Base-by-base conservation (phyloP, 2,797 vertebrate species). In the Todus mexicanus region DNA sequence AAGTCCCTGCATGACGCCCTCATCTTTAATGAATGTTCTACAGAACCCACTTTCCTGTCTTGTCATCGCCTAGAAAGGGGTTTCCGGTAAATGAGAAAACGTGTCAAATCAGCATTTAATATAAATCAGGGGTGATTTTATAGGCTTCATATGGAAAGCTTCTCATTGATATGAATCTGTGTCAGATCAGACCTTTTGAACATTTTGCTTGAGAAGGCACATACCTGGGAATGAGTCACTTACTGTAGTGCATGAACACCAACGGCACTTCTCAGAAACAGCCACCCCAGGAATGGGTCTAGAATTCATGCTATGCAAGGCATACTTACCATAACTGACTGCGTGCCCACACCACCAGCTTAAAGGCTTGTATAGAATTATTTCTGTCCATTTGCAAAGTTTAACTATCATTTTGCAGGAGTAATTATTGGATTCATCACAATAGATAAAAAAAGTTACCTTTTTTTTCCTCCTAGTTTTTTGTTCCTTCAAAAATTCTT, bases 241-340 rank as follows among this genome's bases (percentile, higher is more conserved):
- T 38, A 12, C 31, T 3, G 33, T 27, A 40, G 20, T 9, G 47
- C 37, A 26, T 1, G 11, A 72, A 45, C 40, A 40, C 59, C 48
- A 45, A 15, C 1, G 15, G 27, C 31, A 17, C 45, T 31, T 33
- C 42, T 51, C 73, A 42, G 27, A 40, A 71, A 7, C 1, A 35
- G 59, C 9, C 5, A 0, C 21, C n/a, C 40, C 31, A 51, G 43
- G 31, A 74, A 42, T 4, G 0, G 0, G 33, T n/a, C 61, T 5
- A 27, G 31, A 76, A 60, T 48, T 21, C 48, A 7, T 11, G 22
- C 53, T 69, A 9, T 11, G 8, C 25, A 40, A 7, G 2, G 13
- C 19, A 45, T 15, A 19, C 26, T 76, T n/a, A 7, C 4, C 17
- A 2, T 11, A 56, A 56, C 25, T 31, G 38, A 73, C 35, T 40